phyloP scores from a whole-genome alignment of 2,888 invertebrate species.

The Venusia cambrica region DNA sequence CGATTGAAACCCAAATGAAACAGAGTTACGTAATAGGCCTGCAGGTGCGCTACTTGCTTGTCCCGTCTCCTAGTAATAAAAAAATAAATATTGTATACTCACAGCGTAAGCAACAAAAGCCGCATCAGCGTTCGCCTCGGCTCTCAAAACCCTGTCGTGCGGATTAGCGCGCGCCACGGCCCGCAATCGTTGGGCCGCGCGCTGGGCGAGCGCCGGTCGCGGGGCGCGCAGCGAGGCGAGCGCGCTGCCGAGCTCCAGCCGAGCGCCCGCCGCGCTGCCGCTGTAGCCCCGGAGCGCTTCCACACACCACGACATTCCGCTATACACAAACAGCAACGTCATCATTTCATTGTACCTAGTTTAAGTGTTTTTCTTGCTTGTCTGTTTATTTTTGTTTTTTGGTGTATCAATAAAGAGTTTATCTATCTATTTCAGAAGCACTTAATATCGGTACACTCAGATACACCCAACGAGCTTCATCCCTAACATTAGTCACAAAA shows the following conservation, averaged over 20 bases:
- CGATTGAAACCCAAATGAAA: no score
- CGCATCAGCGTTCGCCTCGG: slow-evolving; percentile 71
- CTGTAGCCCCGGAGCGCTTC: slow-evolving; percentile 95
- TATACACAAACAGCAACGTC: slow-evolving; percentile 36
- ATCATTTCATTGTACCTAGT: neutral
- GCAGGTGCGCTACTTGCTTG: no score
- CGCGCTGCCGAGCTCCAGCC: slow-evolving; percentile 94
- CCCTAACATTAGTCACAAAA: no score
- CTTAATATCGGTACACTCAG: no score
- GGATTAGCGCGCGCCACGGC: slow-evolving; percentile 70
- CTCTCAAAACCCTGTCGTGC: slow-evolving; percentile 61
- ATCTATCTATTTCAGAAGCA: no score
- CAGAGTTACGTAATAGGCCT: no score
- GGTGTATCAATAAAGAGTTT: no score
- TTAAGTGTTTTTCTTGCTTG: no score
- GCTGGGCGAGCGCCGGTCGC: slow-evolving; percentile 34
- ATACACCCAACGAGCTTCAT: no score
- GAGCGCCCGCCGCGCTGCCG: slow-evolving; percentile 86
- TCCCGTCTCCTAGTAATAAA: no score
- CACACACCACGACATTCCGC: slow-evolving; percentile 90
- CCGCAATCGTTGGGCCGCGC: slow-evolving; percentile 59
- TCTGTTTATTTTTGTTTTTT: no score
- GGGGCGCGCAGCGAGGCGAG: slow-evolving; percentile 88
- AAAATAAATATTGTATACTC: no score
- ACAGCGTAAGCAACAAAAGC: slow-evolving; percentile 74